Evolutionary conservation across 2,888 invertebrate genomes (phyloP), one percentile per base, ranked within the genome.

Genomic region (Ceramica pisi): DNA sequence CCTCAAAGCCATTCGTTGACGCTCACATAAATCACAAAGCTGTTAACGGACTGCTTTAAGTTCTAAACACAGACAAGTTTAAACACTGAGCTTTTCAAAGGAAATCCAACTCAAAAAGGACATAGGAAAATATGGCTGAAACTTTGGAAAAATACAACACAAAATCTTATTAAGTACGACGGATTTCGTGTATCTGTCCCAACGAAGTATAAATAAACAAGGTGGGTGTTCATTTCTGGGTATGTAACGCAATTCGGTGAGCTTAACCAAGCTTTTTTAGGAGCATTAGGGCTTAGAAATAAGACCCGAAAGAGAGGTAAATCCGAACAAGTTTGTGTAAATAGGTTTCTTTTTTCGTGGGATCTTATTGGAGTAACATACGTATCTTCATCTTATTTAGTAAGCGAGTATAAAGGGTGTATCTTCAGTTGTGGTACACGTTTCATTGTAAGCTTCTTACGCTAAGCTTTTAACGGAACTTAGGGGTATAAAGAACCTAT

Each of bases 11-110:
- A 51, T 79, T 73, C 31, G 26, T 19, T 46, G 55, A 51, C 50
- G 26, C 35, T 44, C 65, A 48, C 26, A 51, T 23, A 53, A 64
- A 66, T 78, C 60, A 73, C 55, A 72, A 72, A 71, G 19, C 55
- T 38, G 59, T 60, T 55, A 55, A 44, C n/a, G 10, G 26, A 55
- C 44, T 35, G 9, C 51, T 38, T 44, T 55, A 41, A 60, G 59
- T 56, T 50, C 38, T 16, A 23, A 56, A 64, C 41, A 26, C 21
- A 62, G 16, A 35, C 61, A 12, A 26, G 35, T 44, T 44, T 56
- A 31, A 75, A 64, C 31, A 50, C 46, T 35, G 23, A 61, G 38
- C 12, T 23, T 67, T 61, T 38, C 10, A 53, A 53, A 41, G 35
- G 6, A 53, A 51, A 44, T 7, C 23, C 5, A 21, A 38, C 19